A percentile compares a stretch with the other conserved stretches of the same genome.
Evolutionary conservation across 2,113 vertebrate species (phyloP).

Genomic region (Pelecanus crispus): DNA sequence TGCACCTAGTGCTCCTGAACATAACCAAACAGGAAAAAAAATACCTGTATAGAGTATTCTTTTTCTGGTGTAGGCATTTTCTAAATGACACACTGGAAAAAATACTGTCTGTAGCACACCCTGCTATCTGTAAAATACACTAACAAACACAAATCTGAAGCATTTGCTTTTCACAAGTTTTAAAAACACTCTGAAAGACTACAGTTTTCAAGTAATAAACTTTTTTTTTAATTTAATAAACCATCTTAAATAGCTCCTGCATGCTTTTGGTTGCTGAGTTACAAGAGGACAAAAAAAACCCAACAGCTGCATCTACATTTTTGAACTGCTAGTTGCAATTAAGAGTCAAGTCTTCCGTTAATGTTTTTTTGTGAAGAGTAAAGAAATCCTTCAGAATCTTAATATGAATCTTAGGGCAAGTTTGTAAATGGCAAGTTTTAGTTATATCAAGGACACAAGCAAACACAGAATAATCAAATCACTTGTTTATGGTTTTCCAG

Average conservation of each 20-base stretch:
- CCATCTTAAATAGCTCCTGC: background rate
- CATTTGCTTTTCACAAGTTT: background rate
- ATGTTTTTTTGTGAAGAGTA: background rate
- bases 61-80: background rate
- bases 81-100: conserved; percentile 29
- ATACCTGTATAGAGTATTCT: background rate
- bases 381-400: background rate
- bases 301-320: background rate
- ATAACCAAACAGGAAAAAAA: background rate
- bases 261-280: background rate
- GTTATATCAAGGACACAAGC: background rate
- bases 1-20: background rate
- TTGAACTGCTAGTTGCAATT: background rate
- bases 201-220: background rate
- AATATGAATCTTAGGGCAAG: background rate
- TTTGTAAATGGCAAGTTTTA: background rate
- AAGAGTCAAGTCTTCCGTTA: background rate
- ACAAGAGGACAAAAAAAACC: background rate
- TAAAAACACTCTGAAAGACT: background rate
- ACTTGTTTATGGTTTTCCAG: background rate
- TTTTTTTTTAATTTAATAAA: background rate
- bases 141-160: background rate
- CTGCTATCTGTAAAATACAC: background rate
- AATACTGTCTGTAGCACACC: background rate
- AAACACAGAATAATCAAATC: background rate